Evolutionary conservation across 2,797 vertebrate genomes (phyloP), one percentile per base, ranked within the genome.

Genomic region (Anisognathus igniventris): DNA sequence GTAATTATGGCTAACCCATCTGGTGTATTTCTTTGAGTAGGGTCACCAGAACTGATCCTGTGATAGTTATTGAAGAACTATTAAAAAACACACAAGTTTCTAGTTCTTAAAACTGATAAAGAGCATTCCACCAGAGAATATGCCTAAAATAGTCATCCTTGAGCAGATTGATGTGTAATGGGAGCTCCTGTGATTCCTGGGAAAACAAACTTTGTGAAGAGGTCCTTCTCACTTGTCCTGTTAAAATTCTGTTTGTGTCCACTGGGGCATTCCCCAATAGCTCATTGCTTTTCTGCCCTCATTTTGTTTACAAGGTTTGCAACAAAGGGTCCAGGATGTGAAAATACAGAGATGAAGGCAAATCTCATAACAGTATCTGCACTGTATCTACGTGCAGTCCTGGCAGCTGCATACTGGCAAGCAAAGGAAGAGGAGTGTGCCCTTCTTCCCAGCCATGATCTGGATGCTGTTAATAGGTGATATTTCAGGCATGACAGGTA

Each of bases 331-430:
- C 58, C 10, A 19, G 24, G 10, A 51, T n/a, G 27, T 66, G 79
- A 68, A 77, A 79, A 37, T 5, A 70, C 12, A 40, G 9, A 3
- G 37, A 31, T 15, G 14, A 56, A 94, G n/a, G 20, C 60, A 87
- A 70, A 84, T 13, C n/a, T 45, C n/a, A 0, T 33, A 45, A 14
- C 1, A 0, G 15, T 7, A 24, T 27, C 33, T 24, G n/a, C 35
- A 39, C 12, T 5, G 13, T 15, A 5, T 9, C n/a, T 68, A 13
- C 16, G 30, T 47, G 44, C 25, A 44, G 14, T 37, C 67, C 50
- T 86, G 40, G 27, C 40, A 86, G 74, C 45, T 53, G 30, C 24
- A 10, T 2, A 4, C 12, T 15, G 33, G 22, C 27, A 17, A 5
- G 12, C 33, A 62, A 60, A 82, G 45, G 28, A 51, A 40, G 10